Evolutionary conservation across 2,888 invertebrate genomes (phyloP), one percentile per base, ranked within the genome.

Genomic region (Chrysodeixis includens): DNA sequence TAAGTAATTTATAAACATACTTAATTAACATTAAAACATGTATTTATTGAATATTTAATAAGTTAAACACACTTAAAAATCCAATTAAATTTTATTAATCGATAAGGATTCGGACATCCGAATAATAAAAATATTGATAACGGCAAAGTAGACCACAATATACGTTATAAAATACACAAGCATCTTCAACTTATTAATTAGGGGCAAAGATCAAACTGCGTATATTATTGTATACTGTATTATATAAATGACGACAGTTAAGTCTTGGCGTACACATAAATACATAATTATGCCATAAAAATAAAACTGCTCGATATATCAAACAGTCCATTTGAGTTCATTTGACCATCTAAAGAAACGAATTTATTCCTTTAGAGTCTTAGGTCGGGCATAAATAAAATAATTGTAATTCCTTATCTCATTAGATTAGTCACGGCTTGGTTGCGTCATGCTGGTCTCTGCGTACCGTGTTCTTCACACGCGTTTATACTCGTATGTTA

Each of bases 351-450:
- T 74, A 44, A 57, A 65, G 69, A 56, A 62, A 62, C 64, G 52
- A 68, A 76, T 68, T 66, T 55, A 71, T 81, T 79, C 67, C 80
- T 80, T 83, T 81, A 81, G 81, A 81, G 83, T 82, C 74, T 79
- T 80, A 75, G 76, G 78, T 76, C 77, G 81, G 79, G 77, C 82
- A 83, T 88, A 86, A 88, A 90, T 90, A 87, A 88, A 89, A 90
- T 92, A 88, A 90, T 92, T 90, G 84, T 92, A 90, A 92, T 90
- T 89, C 88, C 88, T 92, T 94, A 94, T 93, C 93, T 92, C 83
- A 84, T 90, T 88, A 86, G 90, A 93, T 93, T 94, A 93, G 92
- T 93, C 93, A 93, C 81, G 82, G 81, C 66, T 76, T 30, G 71
- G 81, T 92, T 93, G 87, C 92, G 91, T 92, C 92, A 93, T 87